Percentiles rank a stretch among this genome's conserved stretches.
These are phyloP conservation scores for Cotesia glomerata DNA, from an alignment of 1,140 invertebrate genomes.

Conservation along the genomic window DNA sequence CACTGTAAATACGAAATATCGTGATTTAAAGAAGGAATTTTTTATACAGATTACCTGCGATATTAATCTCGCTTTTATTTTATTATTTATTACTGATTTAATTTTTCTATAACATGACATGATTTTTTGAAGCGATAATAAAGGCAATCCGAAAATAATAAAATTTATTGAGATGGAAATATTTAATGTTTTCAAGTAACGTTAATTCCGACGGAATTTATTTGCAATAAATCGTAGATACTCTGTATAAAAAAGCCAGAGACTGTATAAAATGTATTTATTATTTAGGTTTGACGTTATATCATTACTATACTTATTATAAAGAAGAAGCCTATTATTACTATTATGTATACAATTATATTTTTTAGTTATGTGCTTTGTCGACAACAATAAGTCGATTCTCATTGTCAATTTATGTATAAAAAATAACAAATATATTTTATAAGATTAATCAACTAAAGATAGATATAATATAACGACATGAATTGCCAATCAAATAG, in stretches of 20 bases:
- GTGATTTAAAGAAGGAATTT: constrained; percentile 55
- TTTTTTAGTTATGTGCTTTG: constrained; percentile 37
- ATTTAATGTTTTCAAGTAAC: neutral
- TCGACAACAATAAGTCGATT: constrained; percentile 22
- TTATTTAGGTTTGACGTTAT: constrained; percentile 62
- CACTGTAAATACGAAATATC: constrained; percentile 62
- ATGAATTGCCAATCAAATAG: neutral
- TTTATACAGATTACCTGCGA: constrained; percentile 55
- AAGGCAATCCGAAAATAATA: too few species aligned
- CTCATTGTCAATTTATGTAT: constrained; percentile 50
- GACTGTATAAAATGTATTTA: constrained; percentile 65
- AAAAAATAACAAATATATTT: neutral
- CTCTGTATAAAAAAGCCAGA: constrained; percentile 58
- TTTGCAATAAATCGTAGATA: constrained; percentile 43
- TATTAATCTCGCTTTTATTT: neutral
- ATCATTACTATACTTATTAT: constrained; percentile 46
- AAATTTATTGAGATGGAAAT: too few species aligned
- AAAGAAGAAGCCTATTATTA: constrained; percentile 45
- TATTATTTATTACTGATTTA: neutral
- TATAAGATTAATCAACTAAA: neutral
- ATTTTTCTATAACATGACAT: constrained; percentile 1
- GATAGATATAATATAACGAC: neutral
- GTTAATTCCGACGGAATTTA: neutral
- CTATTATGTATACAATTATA: constrained; percentile 39
- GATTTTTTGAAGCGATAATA: neutral